Base-by-base conservation (phyloP, 2,797 vertebrate species). In the Podarcis siculus region DNA sequence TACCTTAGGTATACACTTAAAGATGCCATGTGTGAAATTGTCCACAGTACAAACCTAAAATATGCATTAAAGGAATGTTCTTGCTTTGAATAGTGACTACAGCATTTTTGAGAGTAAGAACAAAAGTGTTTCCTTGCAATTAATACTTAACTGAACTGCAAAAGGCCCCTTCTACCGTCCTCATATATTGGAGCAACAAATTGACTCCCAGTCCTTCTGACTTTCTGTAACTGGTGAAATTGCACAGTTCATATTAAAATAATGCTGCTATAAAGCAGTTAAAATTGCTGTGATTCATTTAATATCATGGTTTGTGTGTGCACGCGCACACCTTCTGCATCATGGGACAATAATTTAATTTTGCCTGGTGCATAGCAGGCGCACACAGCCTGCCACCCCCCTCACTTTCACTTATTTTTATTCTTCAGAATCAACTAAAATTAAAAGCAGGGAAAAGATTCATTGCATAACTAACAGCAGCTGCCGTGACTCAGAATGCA, bases 71-170 rank as follows among this genome's bases (percentile, higher is more conserved):
- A 89, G 86, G 15, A 12, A 8, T 69, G 10, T 32, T 73, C 71
- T 37, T 71, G 75, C 13, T 89, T 91, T 75, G 37, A 86, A 79
- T 89, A 90, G 37, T 49, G 25, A 35, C 49, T 75, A 1, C 64
- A 73, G 89, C 66, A 82, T 66, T 12, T 78, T 87, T 25, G 30
- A 76, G 45, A 25, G 2, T 49, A 77, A 49, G 82, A 8, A 64
- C 76, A 30, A 23, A 27, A 13, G 8, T 78, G n/a, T 81, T 81
- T 42, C 23, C 8, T 61, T 64, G 37, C 25, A 79, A 58, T 37
- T 71, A 30, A 27, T 19, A 49, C 49, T 49, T 39, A 55, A 61
- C 30, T 80, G 35, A 72, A 73, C n/a, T 21, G 64, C 55, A 73
- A 42, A 77, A 67, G 21, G 39, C 69, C 27, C 19, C 23, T 19